These are phyloP conservation scores for Oxystoma pomonae DNA, from an alignment of 2,888 invertebrate species.

Conservation along the genomic window DNA sequence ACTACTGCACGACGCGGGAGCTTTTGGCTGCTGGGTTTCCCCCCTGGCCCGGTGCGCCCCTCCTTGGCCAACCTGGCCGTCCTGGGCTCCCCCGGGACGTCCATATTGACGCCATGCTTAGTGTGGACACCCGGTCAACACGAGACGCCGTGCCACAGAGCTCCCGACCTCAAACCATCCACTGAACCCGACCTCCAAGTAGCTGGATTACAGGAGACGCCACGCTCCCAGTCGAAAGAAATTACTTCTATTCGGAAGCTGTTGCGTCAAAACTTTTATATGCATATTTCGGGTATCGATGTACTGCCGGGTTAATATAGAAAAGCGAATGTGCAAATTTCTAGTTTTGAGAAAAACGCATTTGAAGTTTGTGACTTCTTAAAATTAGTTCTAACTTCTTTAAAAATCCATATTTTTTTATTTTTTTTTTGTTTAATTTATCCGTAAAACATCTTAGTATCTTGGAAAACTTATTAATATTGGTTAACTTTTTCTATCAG, in stretches of 20 bases:
- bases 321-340: no score
- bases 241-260: constrained; percentile 1
- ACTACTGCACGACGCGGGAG: constrained; percentile 98
- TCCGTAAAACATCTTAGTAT: no score
- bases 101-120: constrained; percentile 98
- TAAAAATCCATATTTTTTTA: no score
- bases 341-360: no score
- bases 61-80: constrained; percentile 91
- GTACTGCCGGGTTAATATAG: no score
- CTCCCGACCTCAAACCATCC: constrained; percentile 92
- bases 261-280: no score
- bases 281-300: no score
- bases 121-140: constrained; percentile 93
- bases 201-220: constrained; percentile 98
- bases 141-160: constrained; percentile 61
- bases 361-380: no score
- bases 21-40: constrained; percentile 99
- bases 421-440: no score
- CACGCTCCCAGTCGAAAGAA: constrained; percentile 77
- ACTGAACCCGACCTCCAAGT: constrained; percentile 86
- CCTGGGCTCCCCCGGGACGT: constrained; percentile 76
- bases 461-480: no score
- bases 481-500: no score
- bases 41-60: constrained; percentile 98
- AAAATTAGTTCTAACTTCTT: no score